These are phyloP conservation scores for Aporophyla nigra DNA, from an alignment of 2,888 invertebrate species.

Conservation along the genomic window DNA sequence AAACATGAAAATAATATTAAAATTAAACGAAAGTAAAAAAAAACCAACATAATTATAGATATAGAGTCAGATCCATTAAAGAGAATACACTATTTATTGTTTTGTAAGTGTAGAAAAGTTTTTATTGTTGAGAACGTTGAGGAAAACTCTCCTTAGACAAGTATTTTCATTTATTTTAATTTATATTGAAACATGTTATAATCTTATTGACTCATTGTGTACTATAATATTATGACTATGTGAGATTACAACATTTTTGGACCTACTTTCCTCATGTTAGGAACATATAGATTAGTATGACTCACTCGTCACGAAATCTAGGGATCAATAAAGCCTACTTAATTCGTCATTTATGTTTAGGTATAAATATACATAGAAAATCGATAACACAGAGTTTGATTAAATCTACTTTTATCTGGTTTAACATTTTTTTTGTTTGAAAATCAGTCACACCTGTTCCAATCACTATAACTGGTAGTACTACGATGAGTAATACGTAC, in stretches of 20 bases:
- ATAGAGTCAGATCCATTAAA: background rate
- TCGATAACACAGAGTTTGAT: constrained; percentile 10
- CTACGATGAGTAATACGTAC: background rate
- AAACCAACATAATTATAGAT: background rate
- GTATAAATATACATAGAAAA: background rate
- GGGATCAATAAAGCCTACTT: constrained; percentile 19
- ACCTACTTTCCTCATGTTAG: background rate
- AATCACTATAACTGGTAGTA: background rate
- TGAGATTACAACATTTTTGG: background rate
- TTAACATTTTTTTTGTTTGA: background rate
- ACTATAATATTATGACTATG: background rate
- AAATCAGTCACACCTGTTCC: background rate
- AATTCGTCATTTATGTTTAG: constrained; percentile 14
- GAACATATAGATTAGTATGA: constrained; percentile 18
- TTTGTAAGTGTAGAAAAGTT: background rate
- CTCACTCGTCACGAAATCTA: constrained; percentile 7
- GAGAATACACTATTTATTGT: too few relatives aligned
- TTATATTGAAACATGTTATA: background rate
- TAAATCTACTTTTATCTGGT: constrained; percentile 13
- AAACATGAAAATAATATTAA: too few relatives aligned
- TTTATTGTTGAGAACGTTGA: background rate
- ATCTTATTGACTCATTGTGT: background rate
- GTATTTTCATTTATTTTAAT: background rate
- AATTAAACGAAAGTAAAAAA: too few relatives aligned
- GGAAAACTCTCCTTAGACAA: background rate